Conservation (phyloP, 1,140 invertebrate genomes). For the Anastrepha obliqua region DNA sequence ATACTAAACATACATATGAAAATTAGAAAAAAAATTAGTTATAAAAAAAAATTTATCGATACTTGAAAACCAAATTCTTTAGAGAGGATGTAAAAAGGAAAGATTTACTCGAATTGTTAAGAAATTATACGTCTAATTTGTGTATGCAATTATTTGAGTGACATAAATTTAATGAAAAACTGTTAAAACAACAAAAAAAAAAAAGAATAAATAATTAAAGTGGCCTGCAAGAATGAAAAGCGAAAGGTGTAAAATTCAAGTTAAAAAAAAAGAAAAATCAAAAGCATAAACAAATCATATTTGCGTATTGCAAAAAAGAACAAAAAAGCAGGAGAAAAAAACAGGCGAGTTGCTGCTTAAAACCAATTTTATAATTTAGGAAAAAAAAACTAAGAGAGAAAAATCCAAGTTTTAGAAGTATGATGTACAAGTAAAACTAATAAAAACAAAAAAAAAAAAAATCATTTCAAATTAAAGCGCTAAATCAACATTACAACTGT, state of each 20-base stretch:
- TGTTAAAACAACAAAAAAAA: not conserved
- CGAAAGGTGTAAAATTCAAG: not conserved
- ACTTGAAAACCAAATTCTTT: slow-evolving; percentile 22
- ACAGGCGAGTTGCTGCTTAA: not conserved
- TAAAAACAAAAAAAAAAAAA: not conserved
- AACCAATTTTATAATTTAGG: not conserved
- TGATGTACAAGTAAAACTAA: not conserved
- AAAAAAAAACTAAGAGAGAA: not conserved
- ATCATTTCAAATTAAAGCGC: not conserved
- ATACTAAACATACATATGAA: slow-evolving; percentile 50
- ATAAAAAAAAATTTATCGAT: not conserved
- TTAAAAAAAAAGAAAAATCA: not conserved
- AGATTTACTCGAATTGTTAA: slow-evolving; percentile 31
- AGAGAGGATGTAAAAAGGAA: not conserved
- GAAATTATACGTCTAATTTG: not conserved
- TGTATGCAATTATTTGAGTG: not conserved
- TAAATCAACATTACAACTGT: not conserved
- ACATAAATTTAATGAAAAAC: not conserved
- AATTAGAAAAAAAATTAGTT: slow-evolving; percentile 35
- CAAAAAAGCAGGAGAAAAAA: not conserved
- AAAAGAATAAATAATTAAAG: not conserved
- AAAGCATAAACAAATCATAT: slow-evolving; percentile 14
- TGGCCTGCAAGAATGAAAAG: not conserved
- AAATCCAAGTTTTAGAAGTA: not conserved
- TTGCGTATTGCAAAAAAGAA: not conserved